Base-by-base conservation (phyloP, 2,797 vertebrate species). In the Hypotaenidia philippensis region DNA sequence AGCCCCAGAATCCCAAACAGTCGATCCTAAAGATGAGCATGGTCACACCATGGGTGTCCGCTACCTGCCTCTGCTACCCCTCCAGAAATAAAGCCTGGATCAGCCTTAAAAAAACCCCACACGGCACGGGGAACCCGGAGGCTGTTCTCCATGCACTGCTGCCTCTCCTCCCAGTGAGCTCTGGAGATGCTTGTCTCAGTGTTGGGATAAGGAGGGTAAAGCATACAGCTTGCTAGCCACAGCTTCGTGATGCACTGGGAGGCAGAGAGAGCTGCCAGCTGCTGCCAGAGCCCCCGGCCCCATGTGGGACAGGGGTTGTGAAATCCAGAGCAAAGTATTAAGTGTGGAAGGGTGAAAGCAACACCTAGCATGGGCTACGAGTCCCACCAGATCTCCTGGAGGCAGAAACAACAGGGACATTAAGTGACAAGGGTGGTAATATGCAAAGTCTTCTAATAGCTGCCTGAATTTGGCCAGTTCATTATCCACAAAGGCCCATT, bases 231-330 rank as follows among this genome's bases (percentile, higher is more conserved):
- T 7, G 9, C 41, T 21, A 25, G 25, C 53, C 15, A 11, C 50
- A 45, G 38, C 38, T 45, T 65, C 38, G 15, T 1, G 1, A 13
- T 18, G 45, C 22, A 27, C 19, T 60, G 21, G 9, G 27, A 12
- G 20, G 31, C 22, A 50, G 40, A 71, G 34, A 63, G 53, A 60
- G 27, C 66, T 29, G 16, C 3, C 6, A 4, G 83, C n/a, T 44
- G 45, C 63, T 61, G 38, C 40, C 7, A 14, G 8, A 64, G 17
- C 11, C 23, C 29, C 22, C 52, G 75, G 41, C 50, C 25, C 47
- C 26, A 4, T 1, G 3, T 1, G 6, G 19, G 55, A 68, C 0
- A 4, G 27, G n/a, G 75, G 34, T 56, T 17, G 1, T 0, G 5
- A 41, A 68, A 27, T 1, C 2, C 32, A 38, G 56, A 65, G 11